Base-by-base conservation (phyloP, 2,797 vertebrate species). In the Melanotaenia maccullochi region DNA sequence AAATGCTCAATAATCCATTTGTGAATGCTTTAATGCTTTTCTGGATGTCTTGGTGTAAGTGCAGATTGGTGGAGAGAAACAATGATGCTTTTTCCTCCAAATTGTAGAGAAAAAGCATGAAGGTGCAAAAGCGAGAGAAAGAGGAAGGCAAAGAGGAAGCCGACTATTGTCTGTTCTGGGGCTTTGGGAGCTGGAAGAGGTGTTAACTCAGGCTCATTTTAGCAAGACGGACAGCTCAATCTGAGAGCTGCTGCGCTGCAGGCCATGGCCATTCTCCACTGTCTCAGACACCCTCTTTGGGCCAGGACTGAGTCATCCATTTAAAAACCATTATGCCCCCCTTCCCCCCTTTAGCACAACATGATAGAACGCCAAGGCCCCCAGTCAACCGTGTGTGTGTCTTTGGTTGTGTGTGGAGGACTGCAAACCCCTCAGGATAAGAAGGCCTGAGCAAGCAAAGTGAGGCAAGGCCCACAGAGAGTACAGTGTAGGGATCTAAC, bases 141-240 rank as follows among this genome's bases (percentile, higher is more conserved):
- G 71, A 78, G 70, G 80, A 76, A 75, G 68, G 82, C 78, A 75
- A 71, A 85, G 79, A 92, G 90, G 93, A 93, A 92, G 89, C 88
- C 30, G 71, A 75, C 85, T 83, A 87, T 92, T 89, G 87, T 93
- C 92, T 89, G 88, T 92, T 92, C 93, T 16, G 83, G 85, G 92
- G 94, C 93, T 75, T 88, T 73, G 33, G 89, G 85, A 83, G 89
- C 88, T 91, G 87, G 89, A 88, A 88, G 92, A 91, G 91, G 92
- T 94, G 93, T 95, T 95, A 95, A 95, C 91, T 94, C 89, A 93
- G 93, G 94, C 92, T 94, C 94, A 94, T 95, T 95, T 94, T 88
- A 90, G 91, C 81, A 92, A 95, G 94, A 95, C 93, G 90, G 95
- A 96, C 95, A 95, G 95, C 94, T 95, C 94, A 96, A 95, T 96